Evolutionary conservation across 1,140 invertebrate genomes (phyloP), one percentile per base, ranked within the genome.

Genomic region (Drepana arcuata): DNA sequence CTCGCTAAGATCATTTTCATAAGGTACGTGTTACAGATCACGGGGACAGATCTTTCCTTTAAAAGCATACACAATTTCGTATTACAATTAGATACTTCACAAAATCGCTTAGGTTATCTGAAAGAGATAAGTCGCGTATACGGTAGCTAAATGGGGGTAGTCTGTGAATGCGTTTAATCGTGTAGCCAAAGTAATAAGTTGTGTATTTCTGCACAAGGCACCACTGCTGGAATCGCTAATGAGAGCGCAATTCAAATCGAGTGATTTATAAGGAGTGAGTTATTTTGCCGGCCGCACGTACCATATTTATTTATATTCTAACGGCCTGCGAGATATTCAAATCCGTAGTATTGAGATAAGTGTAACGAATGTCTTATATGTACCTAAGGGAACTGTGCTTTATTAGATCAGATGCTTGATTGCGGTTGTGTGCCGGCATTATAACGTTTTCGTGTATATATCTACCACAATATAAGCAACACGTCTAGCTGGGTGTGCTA

Each of bases 251-350:
- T 75, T 74, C 69, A 75, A 80, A 80, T 75, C 66, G 60, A 62
- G 63, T 57, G 64, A 75, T 80, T 77, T 80, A 80, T 80, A 77
- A 67, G 70, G 72, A 71, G 65, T 79, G 58, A 72, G 59, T 66
- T 74, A 71, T 77, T 69, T 72, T 51, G 46, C 64, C 50, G 41
- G 50, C 41, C 55, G 50, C 58, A 55, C 59, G 61, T 56, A 63
- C 59, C 51, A 61, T 66, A 70, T 75, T 72, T 79, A 75, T 41
- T 42, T 75, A 66, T 61, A 73, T 71, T 67, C 67, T 67, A 70
- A 68, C 57, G 53, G 59, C 56, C 49, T 58, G 55, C 63, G 57
- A 48, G 59, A 68, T 73, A 71, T 73, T 74, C 58, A 69, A 67
- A 66, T 72, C 49, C 57, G 61, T 59, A 64, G 58, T 41, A 41